Base-by-base conservation (phyloP, 2,113 vertebrate species). In the Eurypyga helias region DNA sequence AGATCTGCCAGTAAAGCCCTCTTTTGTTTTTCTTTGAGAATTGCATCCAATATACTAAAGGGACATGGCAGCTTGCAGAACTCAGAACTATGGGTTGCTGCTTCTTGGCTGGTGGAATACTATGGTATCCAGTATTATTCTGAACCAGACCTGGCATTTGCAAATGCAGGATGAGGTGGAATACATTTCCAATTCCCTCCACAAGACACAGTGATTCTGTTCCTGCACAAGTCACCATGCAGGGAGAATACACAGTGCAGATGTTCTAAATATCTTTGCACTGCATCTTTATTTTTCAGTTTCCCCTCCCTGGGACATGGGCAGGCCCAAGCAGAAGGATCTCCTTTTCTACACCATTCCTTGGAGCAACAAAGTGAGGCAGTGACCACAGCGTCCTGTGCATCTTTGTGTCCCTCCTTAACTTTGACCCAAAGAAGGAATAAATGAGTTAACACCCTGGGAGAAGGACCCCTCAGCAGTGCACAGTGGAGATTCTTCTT, bases 371-470 rank as follows among this genome's bases (percentile, higher is more conserved):
- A 89, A 76, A 80, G 45, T 4, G 24, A 70, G 38, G 24, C 46
- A 51, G 17, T 13, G 33, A 16, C 17, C 21, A 31, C 25, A 48
- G 14, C 16, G 6, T 24, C 31, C 20, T 28, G 8, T 51, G 28
- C 6, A 10, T 34, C 17, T 73, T 73, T 78, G 16, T 28, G 43
- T 10, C 4, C 33, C 36, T 78, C 11, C 34, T 7, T 76, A 21
- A 9, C n/a, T 62, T 91, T 65, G 20, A 13, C 87, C 13, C 33
- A 36, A 25, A 57, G 12, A 86, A 36, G 7, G 25, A 6, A 34
- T 19, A 51, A 46, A 24, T 0, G 0, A n/a, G 3, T 43, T 33
- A 51, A 51, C 6, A 34, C 6, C 6, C 6, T 46, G 23, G 5
- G 10, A 58, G 46, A 41, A 73, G 17, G 7, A 58, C 43, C 11